Evolutionary conservation across 1,140 invertebrate species (phyloP), one percentile per base, ranked within the genome.

Genomic region (Cheumatopsyche charites): DNA sequence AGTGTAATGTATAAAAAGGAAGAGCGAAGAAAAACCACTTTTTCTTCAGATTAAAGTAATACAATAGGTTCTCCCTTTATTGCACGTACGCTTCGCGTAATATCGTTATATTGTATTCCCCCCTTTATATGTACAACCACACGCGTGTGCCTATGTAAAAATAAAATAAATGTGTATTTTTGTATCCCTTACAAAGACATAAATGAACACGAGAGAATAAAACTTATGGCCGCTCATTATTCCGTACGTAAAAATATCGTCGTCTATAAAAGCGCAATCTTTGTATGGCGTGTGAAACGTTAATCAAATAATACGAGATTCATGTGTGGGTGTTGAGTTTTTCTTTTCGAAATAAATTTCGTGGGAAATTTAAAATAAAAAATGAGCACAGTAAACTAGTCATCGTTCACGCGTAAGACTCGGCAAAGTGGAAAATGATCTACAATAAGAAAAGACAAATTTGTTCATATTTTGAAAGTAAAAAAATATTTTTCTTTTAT

Each of bases 11-110:
- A 63, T 43, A 63, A 63, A 63, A 63, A 63, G 55, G 62, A 63
- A 63, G 29, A 63, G 21, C 26, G 62, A 43, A 63, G 62, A 63
- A 63, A 58, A 63, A 63, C 62, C 62, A 43, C 62, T 63, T 63
- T 63, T 63, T 63, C 62, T 63, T 63, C 62, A 63, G 62, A 63
- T 63, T 63, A 63, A 63, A 63, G 62, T 63, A 63, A 63, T 43
- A 63, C 62, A 63, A 63, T 63, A 63, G 62, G 62, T 63, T 63
- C 19, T 63, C 41, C 41, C 19, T 63, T 63, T 42, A 63, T 63
- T 42, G 29, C 41, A 17, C 62, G 41, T 63, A 63, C 62, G 62
- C 62, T 42, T n/a, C 55, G 55, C 55, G 55, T 58, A 58, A 58
- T 58, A 58, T 58, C 55, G 55, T 58, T 58, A 58, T 58, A 58